Base-by-base conservation (phyloP, 2,888 invertebrate genomes). In the Gastrophysa polygoni region DNA sequence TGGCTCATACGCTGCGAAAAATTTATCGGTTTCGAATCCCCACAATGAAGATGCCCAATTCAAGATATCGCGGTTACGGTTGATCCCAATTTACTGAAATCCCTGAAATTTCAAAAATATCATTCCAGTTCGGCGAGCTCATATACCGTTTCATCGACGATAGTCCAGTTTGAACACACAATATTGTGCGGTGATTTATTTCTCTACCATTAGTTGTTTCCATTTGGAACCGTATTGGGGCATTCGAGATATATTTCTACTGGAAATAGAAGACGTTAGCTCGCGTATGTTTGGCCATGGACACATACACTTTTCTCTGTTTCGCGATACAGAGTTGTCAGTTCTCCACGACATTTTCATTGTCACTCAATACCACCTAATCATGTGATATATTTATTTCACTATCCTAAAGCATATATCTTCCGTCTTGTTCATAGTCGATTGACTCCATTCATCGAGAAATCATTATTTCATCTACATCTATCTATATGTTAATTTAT, bases 131-230 rank as follows among this genome's bases (percentile, higher is more conserved):
- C 71, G 69, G 70, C 66, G 71, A 71, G 32, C 56, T 61, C 61
- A 62, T 69, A 69, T 63, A 69, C 73, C 72, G 71, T 71, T 74
- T 75, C 74, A 75, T 73, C 73, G 64, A 17, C 29, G 8, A 51
- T 51, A 11, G 34, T 38, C 18, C 18, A n/a, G 4, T 52, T 59
- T 51, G 62, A 70, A 67, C 70, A 57, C 69, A 65, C 71, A 71
- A 73, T 75, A 75, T 75, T 75, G 73, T 71, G 69, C 68, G 69
- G 72, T 76, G 75, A 76, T 76, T 75, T 76, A 76, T 76, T 71
- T 68, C 70, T 71, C n/a, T 68, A 68, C 75, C 71, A 74, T 75
- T 76, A 75, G 75, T 73, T 75, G 73, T 75, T 73, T 73, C 73
- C 73, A 75, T 74, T 73, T 74, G 71, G 70, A 73, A 73, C 71